Percentiles rank a stretch among this genome's conserved stretches.
Evolutionary conservation across 2,888 invertebrate species (phyloP).

Genomic region (Mactromeris polynyma): DNA sequence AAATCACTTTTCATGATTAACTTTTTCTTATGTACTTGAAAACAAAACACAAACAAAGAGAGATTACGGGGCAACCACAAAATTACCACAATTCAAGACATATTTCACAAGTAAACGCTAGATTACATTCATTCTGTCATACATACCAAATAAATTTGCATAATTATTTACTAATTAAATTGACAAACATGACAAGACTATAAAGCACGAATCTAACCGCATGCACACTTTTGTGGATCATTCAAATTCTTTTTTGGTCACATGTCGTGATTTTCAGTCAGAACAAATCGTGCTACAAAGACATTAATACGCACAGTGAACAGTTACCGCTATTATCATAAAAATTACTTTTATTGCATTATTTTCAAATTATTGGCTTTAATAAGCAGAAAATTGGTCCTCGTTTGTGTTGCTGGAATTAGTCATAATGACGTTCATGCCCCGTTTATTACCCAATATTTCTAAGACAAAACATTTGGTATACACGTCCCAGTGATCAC

Average conservation of each 20-base stretch:
- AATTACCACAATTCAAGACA: neutral
- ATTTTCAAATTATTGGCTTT: constrained; percentile 13
- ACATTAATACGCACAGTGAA: neutral
- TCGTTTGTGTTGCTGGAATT: neutral
- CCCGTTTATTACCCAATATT: neutral
- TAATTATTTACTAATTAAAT: constrained; percentile 7
- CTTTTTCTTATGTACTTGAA: neutral
- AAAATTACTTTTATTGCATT: neutral
- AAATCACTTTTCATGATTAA: neutral
- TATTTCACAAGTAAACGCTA: neutral
- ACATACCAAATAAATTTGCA: neutral
- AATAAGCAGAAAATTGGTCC: neutral
- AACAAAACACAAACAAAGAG: neutral
- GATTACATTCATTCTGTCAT: neutral
- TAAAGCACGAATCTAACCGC: neutral
- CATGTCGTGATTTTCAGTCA: neutral
- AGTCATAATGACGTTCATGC: neutral
- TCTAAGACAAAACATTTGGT: neutral
- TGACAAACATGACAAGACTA: neutral
- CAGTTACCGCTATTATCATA: neutral
- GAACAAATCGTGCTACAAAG: neutral
- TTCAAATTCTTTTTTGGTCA: neutral
- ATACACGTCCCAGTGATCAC: neutral
- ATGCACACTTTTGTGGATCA: neutral
- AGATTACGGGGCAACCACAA: too few species aligned